Evolutionary conservation across 2,113 vertebrate species (phyloP).

Genomic region (Eleginops maclovinus): DNA sequence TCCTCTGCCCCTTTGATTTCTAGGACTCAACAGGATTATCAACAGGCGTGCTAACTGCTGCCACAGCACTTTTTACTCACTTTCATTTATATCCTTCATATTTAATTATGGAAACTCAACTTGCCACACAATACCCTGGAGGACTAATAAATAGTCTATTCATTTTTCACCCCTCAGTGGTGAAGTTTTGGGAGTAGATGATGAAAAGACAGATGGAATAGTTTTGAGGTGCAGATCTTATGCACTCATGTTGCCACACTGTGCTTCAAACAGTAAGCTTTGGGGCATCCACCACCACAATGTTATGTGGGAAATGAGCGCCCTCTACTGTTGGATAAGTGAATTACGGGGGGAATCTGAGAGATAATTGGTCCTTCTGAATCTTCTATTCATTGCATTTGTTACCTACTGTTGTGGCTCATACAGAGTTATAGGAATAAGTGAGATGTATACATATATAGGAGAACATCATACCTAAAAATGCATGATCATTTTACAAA

Average conservation of each 20-base stretch:
- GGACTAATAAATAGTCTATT: background rate
- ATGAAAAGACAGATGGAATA: constrained; percentile 26
- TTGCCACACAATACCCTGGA: background rate
- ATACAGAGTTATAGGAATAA: background rate
- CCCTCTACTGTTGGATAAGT: constrained; percentile 61
- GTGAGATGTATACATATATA: background rate
- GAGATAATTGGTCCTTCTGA: background rate
- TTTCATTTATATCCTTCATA: constrained; percentile 12
- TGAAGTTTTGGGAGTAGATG: constrained; percentile 9
- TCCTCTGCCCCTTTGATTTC: constrained; percentile 23
- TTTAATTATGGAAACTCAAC: constrained; percentile 22
- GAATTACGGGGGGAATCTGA: background rate
- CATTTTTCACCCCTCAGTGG: background rate
- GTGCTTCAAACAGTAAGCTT: constrained; percentile 10
- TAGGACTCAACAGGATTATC: constrained; percentile 18
- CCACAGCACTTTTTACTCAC: background rate
- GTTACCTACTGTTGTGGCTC: background rate
- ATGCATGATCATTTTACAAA: background rate
- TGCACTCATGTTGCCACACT: constrained; percentile 18
- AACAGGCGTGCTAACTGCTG: constrained; percentile 18
- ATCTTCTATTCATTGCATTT: background rate
- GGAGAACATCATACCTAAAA: background rate
- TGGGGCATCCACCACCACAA: background rate
- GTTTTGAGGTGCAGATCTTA: constrained; percentile 7
- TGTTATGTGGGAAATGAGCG: constrained; percentile 21